Base-by-base conservation (phyloP, 2,113 vertebrate species). In the Rutilus rutilus region DNA sequence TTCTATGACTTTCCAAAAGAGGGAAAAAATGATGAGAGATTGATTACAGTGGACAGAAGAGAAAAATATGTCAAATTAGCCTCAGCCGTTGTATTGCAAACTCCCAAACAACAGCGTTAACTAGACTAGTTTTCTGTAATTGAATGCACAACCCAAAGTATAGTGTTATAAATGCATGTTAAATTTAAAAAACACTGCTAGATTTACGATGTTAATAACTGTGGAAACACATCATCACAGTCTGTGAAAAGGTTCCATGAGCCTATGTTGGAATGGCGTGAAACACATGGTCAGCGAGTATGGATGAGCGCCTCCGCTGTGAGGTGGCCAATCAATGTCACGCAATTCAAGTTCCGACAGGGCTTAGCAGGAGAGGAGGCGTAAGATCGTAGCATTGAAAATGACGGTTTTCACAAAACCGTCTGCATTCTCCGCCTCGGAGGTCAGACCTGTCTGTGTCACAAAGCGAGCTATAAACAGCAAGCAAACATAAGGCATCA, bases 261-360 rank as follows among this genome's bases (percentile, higher is more conserved):
- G 42, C 74, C 7, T 30, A 30, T 25, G 74, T 15, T 50, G 23
- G 14, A 85, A 27, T 71, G 19, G 19, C 19, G 15, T 33, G 39
- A 17, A n/a, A n/a, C 27, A 54, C 42, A 10, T 60, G n/a, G 47
- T 75, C 60, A 47, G 45, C 14, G 42, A 74, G 54, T 17, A 21
- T 30, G 59, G 36, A 52, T 15, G 60, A 36, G 19, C 10, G 30
- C 33, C 67, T 30, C 65, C n/a, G 11, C 64, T 85, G 75, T 50
- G 74, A 52, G 74, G 19, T 52, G 27, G 60, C 60, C 59, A 78
- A 78, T 54, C 74, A n/a, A 62, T 78, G 19, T 6, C 79, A 82
- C 21, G 62, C 76, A 30, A 67, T 82, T 65, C 79, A 82, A 82
- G 50, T 65, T 67, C 62, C 27, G 10, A 65, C 77, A 67, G 60